Percentiles rank a stretch among this genome's conserved stretches.
Conservation (phyloP, 35 echinoderm and acorn worm species). For the Heliocidaris tuberculata region DNA sequence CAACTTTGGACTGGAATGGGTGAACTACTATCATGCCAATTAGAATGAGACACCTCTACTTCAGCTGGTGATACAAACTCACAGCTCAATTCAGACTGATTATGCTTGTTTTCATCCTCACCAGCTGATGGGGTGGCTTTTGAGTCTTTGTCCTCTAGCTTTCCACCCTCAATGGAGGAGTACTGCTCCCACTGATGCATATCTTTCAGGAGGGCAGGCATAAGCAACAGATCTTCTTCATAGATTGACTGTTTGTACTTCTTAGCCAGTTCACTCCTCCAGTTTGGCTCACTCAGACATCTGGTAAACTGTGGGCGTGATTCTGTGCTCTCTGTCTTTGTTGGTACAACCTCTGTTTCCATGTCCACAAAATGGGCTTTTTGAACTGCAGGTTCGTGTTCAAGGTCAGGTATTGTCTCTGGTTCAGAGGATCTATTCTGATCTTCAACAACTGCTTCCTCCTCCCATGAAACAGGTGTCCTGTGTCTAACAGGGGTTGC, state of each 20-base stretch:
- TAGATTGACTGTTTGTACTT: not conserved
- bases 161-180: not conserved
- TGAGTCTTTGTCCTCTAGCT: not conserved
- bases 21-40: not conserved
- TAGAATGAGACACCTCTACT: not conserved
- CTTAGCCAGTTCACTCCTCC: not conserved
- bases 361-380: not conserved
- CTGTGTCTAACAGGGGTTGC: conserved; percentile 17
- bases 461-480: not conserved
- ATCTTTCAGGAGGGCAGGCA: conserved; percentile 23
- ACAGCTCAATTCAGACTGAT: not conserved
- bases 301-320: not conserved
- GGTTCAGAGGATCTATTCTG: not conserved
- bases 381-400: not conserved
- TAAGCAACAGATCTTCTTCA: conserved; percentile 18
- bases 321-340: not conserved
- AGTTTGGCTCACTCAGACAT: not conserved
- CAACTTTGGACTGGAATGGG: not conserved
- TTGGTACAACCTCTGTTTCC: not conserved
- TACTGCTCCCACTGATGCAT: not conserved
- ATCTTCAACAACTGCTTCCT: not conserved
- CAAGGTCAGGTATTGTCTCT: not conserved
- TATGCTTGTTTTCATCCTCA: not conserved
- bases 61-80: conserved; percentile 3
- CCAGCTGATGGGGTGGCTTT: not conserved